A percentile compares a stretch with the other conserved stretches of the same genome.
Conservation (phyloP, 2,113 vertebrate species). For the Azemiops feae region DNA sequence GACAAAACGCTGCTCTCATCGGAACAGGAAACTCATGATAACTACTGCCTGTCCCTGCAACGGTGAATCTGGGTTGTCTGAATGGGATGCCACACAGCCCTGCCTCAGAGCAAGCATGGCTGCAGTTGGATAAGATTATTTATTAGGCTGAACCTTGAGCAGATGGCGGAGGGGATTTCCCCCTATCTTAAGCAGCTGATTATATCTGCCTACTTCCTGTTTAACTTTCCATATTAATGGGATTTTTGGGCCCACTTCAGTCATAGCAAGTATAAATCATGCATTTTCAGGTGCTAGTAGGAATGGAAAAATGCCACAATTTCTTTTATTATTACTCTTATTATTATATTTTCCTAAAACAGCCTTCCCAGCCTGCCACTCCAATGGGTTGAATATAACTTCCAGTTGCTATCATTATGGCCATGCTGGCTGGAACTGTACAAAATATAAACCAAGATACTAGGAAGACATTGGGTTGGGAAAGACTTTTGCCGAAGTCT, state of each 20-base stretch:
- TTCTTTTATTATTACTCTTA: background rate
- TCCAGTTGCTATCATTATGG: background rate
- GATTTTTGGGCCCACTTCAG: background rate
- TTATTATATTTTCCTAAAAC: background rate
- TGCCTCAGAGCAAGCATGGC: background rate
- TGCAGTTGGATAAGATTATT: background rate
- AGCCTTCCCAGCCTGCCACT: background rate
- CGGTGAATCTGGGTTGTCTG: background rate
- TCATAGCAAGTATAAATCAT: background rate
- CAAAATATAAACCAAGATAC: background rate
- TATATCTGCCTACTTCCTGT: conserved; percentile 8
- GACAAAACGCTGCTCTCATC: background rate
- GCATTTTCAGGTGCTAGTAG: background rate
- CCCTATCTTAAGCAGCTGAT: background rate
- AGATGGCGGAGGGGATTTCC: conserved; percentile 1
- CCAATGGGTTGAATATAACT: background rate
- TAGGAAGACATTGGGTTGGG: background rate
- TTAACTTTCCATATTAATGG: background rate
- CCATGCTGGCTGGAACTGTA: background rate
- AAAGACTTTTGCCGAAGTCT: background rate
- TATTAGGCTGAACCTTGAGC: background rate
- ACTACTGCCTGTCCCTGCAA: background rate
- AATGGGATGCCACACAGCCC: background rate
- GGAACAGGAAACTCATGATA: background rate
- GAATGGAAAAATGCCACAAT: too few relatives aligned